These are phyloP conservation scores for Ageneiosus marmoratus DNA, from an alignment of 2,113 vertebrate species.

Conservation along the genomic window DNA sequence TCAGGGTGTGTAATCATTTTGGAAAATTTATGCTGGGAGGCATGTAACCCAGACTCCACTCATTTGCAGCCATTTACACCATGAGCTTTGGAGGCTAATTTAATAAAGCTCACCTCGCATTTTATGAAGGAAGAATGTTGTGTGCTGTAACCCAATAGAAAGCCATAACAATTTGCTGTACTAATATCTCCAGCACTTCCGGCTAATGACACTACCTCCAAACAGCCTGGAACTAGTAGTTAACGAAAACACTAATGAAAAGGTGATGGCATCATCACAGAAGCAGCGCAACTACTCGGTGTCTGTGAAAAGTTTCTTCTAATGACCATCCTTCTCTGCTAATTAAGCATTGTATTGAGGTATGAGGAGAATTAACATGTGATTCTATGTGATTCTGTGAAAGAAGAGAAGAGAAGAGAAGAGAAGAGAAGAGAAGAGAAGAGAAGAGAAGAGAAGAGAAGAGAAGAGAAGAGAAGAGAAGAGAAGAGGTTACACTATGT, in stretches of 20 bases:
- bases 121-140: conserved; percentile 74
- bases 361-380: conserved; percentile 31
- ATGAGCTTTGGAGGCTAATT: conserved; percentile 59
- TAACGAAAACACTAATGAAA: conserved; percentile 58
- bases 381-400: conserved; percentile 31
- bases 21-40: conserved; percentile 72
- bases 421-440: conserved; percentile 14
- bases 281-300: conserved; percentile 18
- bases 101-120: conserved; percentile 67
- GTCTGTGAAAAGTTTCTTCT: conserved; percentile 40
- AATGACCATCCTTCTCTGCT: conserved; percentile 39
- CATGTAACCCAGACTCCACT: conserved; percentile 68
- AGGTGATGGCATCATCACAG: conserved; percentile 45
- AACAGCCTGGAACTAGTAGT: conserved; percentile 66
- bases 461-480: conserved; percentile 42
- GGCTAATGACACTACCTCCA: conserved; percentile 57
- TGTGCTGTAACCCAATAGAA: conserved; percentile 72
- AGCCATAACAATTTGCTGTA: conserved; percentile 68
- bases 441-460: conserved; percentile 10
- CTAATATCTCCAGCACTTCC: conserved; percentile 71
- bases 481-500: conserved; percentile 51
- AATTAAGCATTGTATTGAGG: conserved; percentile 49
- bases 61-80: conserved; percentile 76
- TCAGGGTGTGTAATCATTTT: conserved; percentile 66
- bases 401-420: conserved; percentile 42